Evolutionary conservation across 2,797 vertebrate species (phyloP), one percentile per base, ranked within the genome.

Genomic region (Nyctalus aviator): DNA sequence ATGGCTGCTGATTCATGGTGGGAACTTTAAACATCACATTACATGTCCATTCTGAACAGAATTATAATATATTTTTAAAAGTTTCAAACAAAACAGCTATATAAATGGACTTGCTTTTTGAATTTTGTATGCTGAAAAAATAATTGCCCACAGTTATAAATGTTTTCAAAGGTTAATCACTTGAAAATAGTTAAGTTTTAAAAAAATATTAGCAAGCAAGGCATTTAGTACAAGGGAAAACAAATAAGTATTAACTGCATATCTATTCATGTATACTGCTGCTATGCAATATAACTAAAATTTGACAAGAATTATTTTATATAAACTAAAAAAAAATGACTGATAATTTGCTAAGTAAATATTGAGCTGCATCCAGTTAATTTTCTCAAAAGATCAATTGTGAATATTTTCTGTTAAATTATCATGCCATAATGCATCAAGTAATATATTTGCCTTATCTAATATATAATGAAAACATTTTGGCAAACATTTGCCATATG

Each of bases 321-420:
- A 44, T 73, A 64, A 93, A 72, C 25, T 87, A 35, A 77, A 94
- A 92, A 41, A 44, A 86, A 64, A 66, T 77, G 55, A 68, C 30
- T 77, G 48, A 48, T 83, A 53, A 86, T 84, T 83, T 93, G 23
- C 32, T 90, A 73, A 69, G 27, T 90, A 90, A 89, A 89, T 88
- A 79, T 48, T 93, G 83, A 94, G 18, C 78, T 88, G 41, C 2
- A 13, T 59, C 27, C 35, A 78, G 66, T 84, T 88, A 88, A 77
- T 93, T 84, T 69, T 37, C 59, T 37, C 69, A 90, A 84, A 83
- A 93, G 21, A 87, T 84, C 84, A 82, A 9, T 78, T 84, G n/a
- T 64, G 44, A 92, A 81, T 93, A 89, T 93, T 93, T 95, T 53
- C 62, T 75, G 4, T 87, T 87, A 87, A 96, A 84, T 93, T 95